A percentile compares a stretch with the other conserved stretches of the same genome.
phyloP scores from a whole-genome alignment of 2,888 invertebrate genomes.

The Hylaea fasciaria region DNA sequence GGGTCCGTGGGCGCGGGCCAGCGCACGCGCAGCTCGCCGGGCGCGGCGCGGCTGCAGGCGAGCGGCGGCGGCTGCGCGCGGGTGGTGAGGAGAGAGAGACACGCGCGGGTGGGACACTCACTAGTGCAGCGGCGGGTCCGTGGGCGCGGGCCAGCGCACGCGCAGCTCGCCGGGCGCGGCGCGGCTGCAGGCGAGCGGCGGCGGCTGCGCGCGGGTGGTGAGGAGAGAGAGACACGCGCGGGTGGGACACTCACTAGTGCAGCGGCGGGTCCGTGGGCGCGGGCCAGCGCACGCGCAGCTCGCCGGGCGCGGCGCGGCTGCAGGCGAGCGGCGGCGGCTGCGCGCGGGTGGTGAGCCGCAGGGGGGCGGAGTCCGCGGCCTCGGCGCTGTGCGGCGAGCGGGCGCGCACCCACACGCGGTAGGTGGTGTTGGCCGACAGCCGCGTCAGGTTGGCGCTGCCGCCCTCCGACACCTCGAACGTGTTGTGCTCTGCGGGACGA shows the following conservation, averaged over 20 bases:
- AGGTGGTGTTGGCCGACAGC: slow-evolving; percentile 88
- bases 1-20: neutral
- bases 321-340: slow-evolving; percentile 88
- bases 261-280: slow-evolving; percentile 82
- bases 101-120: too few species aligned
- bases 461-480: slow-evolving; percentile 70
- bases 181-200: neutral
- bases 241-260: slow-evolving; percentile 64
- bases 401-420: slow-evolving; percentile 90
- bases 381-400: slow-evolving; percentile 88
- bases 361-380: slow-evolving; percentile 84
- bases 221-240: slow-evolving; percentile 53
- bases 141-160: neutral
- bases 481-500: slow-evolving; percentile 69
- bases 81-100: too few species aligned
- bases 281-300: slow-evolving; percentile 88
- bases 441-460: slow-evolving; percentile 82
- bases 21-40: too few species aligned
- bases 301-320: slow-evolving; percentile 59
- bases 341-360: slow-evolving; percentile 88
- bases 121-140: neutral
- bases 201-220: neutral
- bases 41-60: slow-evolving; percentile 59
- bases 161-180: too few species aligned
- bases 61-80: slow-evolving; percentile 89